Base-by-base conservation (phyloP, 2,888 invertebrate genomes). In the Athalia circularis region DNA sequence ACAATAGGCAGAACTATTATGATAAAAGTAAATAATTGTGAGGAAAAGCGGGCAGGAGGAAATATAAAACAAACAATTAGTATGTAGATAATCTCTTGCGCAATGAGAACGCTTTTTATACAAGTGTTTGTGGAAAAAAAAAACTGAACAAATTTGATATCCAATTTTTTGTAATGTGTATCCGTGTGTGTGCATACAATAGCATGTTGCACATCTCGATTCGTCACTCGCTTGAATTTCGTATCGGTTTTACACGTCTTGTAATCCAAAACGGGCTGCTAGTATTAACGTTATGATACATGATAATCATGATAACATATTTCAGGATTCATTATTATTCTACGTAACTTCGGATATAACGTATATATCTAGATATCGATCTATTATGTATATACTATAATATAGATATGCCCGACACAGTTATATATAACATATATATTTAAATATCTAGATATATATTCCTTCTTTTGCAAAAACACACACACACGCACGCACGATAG, bases 201-300 rank as follows among this genome's bases (percentile, higher is more conserved):
- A 76, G 77, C 75, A 79, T 57, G 76, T 79, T 76, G 9, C 65
- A 79, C 79, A 67, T 65, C 68, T 57, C 50, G 75, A 65, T 65
- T 59, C 65, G 57, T 65, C 76, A 59, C 50, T 75, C 65, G 29
- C 43, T 47, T 54, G 8, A 59, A 48, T 45, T 65, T 79, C 47
- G 54, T 64, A 64, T 64, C 50, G 78, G 76, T 68, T 79, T 77
- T 29, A 80, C 65, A 79, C 29, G 29, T 2, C 67, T 74, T 75
- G 81, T 74, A 65, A 65, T 79, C 78, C 11, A 48, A 50, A 47
- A 79, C 54, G 81, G 75, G 77, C 81, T 80, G 82, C 81, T 83
- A 82, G 82, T 80, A 79, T 80, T 81, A 82, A 83, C 82, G 81
- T 84, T 85, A 85, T 84, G 79, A 79, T 83, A 85, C 81, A 84